phyloP scores from a whole-genome alignment of 2,797 vertebrate genomes.

The Ataeniobius toweri region DNA sequence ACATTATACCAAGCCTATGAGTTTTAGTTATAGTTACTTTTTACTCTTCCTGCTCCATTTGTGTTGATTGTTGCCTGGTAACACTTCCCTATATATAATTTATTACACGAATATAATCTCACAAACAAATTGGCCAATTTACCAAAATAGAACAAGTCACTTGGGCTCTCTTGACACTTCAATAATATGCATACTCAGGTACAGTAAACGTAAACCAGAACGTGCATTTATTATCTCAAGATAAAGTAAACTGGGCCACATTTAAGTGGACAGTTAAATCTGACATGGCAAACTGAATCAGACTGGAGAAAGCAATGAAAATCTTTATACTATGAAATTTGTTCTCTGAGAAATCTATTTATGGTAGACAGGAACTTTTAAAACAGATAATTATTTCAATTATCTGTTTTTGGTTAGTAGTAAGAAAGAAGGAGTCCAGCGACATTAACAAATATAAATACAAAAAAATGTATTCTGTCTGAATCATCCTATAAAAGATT shows the following conservation, averaged over 20 bases:
- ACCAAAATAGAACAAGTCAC: slow-evolving; percentile 18
- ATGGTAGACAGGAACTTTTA: neutral
- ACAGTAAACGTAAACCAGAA: slow-evolving; percentile 19
- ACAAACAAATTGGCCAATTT: slow-evolving; percentile 9
- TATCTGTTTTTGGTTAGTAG: neutral
- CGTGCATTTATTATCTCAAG: slow-evolving; percentile 15
- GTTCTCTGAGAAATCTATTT: neutral
- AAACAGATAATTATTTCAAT: neutral
- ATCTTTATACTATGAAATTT: no score
- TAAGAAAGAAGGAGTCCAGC: neutral
- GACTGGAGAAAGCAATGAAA: neutral
- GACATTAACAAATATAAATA: neutral
- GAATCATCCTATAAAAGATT: neutral
- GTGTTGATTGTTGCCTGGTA: neutral
- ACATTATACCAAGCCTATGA: neutral
- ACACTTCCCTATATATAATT: neutral
- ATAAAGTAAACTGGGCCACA: slow-evolving; percentile 21
- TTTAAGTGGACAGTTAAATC: neutral
- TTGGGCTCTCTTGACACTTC: neutral
- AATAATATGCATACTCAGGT: neutral
- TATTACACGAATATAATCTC: neutral
- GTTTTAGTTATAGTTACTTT: neutral
- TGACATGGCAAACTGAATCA: neutral
- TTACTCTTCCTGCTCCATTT: neutral
- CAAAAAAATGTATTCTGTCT: neutral